Evolutionary conservation across 2,797 vertebrate species (phyloP).

Genomic region (Tauraco hartlaubi): DNA sequence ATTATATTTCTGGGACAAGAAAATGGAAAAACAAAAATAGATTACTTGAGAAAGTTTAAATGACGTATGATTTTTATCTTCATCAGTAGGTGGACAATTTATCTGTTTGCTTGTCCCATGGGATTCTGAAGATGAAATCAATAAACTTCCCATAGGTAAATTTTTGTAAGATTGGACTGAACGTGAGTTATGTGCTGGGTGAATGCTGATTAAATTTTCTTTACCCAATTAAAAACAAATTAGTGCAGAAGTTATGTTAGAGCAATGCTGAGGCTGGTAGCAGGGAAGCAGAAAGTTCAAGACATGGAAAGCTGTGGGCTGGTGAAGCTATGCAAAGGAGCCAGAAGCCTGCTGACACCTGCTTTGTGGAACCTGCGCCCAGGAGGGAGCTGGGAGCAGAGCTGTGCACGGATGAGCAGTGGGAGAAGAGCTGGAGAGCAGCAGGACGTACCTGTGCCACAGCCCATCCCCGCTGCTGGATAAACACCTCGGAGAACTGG

Average conservation of each 20-base stretch:
- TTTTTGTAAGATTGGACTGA: background rate
- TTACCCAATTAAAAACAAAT: background rate
- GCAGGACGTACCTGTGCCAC: background rate
- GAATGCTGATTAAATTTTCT: background rate
- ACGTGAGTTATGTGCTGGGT: rapidly evolving
- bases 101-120: background rate
- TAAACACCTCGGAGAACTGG: background rate
- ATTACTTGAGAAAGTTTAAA: background rate
- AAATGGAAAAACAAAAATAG: conserved; percentile 1
- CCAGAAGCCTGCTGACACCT: background rate
- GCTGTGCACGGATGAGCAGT: too few species aligned
- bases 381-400: background rate
- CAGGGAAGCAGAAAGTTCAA: background rate
- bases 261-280: background rate
- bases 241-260: background rate
- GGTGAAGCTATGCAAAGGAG: background rate
- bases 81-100: background rate
- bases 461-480: background rate
- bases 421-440: background rate
- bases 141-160: background rate
- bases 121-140: background rate
- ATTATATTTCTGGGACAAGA: background rate
- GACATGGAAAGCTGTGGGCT: background rate
- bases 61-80: background rate
- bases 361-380: background rate